Evolutionary conservation across 2,113 vertebrate genomes (phyloP).

Genomic region (Telmatochromis sp.): DNA sequence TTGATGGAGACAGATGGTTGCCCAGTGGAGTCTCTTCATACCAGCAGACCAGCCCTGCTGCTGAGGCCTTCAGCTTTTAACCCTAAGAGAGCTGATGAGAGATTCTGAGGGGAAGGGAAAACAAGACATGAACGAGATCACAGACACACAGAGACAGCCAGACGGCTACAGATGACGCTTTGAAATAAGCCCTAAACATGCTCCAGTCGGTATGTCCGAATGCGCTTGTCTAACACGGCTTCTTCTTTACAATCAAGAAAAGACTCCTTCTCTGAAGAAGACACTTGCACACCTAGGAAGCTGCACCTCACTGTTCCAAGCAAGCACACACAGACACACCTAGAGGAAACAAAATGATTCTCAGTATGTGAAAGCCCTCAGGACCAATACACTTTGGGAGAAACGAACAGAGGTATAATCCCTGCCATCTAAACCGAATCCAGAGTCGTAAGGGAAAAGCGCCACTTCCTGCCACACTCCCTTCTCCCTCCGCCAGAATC

Average conservation of each 20-base stretch:
- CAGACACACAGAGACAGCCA: neutral
- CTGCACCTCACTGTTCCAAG: neutral
- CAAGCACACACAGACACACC: neutral
- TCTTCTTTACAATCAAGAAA: neutral
- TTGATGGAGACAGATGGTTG: conserved; percentile 50
- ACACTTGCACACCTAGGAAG: neutral
- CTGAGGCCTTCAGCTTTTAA: conserved; percentile 44
- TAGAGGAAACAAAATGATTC: conserved; percentile 5
- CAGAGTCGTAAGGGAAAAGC: conserved; percentile 33
- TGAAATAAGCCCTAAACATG: neutral
- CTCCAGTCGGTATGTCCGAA: neutral
- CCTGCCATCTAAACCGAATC: conserved; percentile 42
- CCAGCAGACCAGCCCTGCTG: conserved; percentile 21
- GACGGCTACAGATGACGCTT: neutral
- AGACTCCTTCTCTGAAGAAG: neutral
- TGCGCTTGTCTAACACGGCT: neutral
- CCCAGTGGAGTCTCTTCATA: conserved; percentile 42
- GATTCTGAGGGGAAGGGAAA: conserved; percentile 1
- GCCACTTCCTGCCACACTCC: conserved; percentile 28
- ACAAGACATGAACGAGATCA: neutral
- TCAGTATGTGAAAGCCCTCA: neutral
- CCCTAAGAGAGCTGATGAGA: conserved; percentile 24
- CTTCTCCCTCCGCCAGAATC: conserved; percentile 56
- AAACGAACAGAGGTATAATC: conserved; percentile 26
- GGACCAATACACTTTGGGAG: neutral